A percentile compares a stretch with the other conserved stretches of the same genome.
Conservation (phyloP, 2,113 vertebrate genomes). For the Galbula dea region DNA sequence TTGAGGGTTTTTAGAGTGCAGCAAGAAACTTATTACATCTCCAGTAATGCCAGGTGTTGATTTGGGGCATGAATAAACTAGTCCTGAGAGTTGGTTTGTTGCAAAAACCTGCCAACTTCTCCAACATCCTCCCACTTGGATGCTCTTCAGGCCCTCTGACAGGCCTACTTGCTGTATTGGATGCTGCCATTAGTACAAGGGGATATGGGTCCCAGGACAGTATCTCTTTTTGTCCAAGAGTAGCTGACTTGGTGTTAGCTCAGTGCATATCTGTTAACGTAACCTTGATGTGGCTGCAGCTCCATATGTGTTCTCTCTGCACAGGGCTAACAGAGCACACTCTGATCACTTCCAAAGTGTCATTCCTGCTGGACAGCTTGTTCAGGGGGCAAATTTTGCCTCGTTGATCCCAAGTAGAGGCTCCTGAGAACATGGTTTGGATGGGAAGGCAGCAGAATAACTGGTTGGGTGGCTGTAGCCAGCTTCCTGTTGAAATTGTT, state of each 20-base stretch:
- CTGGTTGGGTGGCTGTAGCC: not conserved
- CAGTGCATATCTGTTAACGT: rapidly evolving
- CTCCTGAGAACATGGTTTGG: not conserved
- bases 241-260: rapidly evolving
- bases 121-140: not conserved
- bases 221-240: not conserved
- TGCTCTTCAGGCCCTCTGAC: not conserved
- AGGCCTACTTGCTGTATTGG: not conserved
- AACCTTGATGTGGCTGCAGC: not conserved
- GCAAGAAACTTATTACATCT: not conserved
- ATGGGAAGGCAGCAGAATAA: not conserved
- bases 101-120: not conserved
- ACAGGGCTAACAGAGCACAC: not conserved
- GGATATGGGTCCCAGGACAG: rapidly evolving
- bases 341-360: not conserved
- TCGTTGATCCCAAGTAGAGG: not conserved
- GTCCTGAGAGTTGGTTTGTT: not conserved
- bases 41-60: not conserved
- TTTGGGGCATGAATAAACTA: not conserved
- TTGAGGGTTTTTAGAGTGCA: not conserved
- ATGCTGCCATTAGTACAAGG: rapidly evolving
- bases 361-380: not conserved
- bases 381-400: not conserved
- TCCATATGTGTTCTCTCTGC: not conserved
- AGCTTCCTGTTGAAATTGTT: not conserved